Base-by-base conservation (phyloP, 2,113 vertebrate species). In the Thryonomys swinderianus region DNA sequence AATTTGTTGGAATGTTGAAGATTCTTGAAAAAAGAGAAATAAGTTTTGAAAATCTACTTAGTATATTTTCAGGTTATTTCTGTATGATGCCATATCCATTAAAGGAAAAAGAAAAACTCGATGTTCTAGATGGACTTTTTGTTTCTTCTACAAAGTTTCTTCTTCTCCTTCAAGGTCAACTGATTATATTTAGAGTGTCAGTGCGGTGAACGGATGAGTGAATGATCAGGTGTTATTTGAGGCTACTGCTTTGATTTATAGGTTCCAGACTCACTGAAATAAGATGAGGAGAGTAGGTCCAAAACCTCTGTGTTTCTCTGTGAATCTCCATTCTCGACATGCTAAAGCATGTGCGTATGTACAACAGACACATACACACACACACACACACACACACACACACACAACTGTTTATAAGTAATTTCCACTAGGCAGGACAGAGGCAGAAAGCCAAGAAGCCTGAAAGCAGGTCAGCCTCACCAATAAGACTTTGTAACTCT, bases 121-220 rank as follows among this genome's bases (percentile, higher is more conserved):
- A 21, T 37, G 61, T n/a, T 82, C 76, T 88, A 64, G 37, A 85
- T 81, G 85, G 64, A 59, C 48, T 69, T 55, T 88, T 51, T 83
- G 27, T 59, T 79, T 81, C 53, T 23, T 93, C 34, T 16, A n/a
- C 30, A 34, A n/a, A n/a, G n/a, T n/a, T n/a, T n/a, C n/a, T n/a
- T n/a, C n/a, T n/a, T 78, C 71, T 64, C 42, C 42, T 40, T 85
- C 32, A 4, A 18, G 1, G 59, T 93, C 45, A 53, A 18, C 74
- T 84, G 88, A 53, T 84, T 13, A 95, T 53, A 74, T 91, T 88
- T 67, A n/a, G 37, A 76, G 89, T 67, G 25, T 17, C n/a, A 37
- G 18, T 69, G 66, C 7, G 21, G 66, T 69, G 25, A 84, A 37
- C 30, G 6, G 16, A 20, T 16, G n/a, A 42, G 79, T 88, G 17